A percentile compares a stretch with the other conserved stretches of the same genome.
phyloP scores from a whole-genome alignment of 2,888 invertebrate genomes.

The Hypena proboscidalis region DNA sequence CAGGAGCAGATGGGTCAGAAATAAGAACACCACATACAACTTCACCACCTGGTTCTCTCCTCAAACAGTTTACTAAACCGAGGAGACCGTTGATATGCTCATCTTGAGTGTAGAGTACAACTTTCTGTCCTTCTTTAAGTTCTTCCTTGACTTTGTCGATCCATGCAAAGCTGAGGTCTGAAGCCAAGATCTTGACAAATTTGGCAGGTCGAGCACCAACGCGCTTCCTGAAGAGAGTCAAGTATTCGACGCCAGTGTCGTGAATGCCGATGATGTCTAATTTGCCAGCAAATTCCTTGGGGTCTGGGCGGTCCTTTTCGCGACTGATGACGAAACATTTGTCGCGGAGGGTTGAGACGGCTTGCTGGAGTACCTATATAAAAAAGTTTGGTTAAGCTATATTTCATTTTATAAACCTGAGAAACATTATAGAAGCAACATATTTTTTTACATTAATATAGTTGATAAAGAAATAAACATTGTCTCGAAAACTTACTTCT shows the following conservation, averaged over 20 bases:
- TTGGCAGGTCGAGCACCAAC: conserved; percentile 73
- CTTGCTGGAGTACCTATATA: conserved; percentile 71
- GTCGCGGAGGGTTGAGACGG: conserved; percentile 79
- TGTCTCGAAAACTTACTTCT: conserved; percentile 72
- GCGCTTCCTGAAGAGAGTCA: conserved; percentile 83
- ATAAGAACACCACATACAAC: conserved; percentile 87
- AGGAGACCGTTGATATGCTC: conserved; percentile 91
- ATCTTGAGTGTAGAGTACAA: conserved; percentile 88
- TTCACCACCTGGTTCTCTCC: conserved; percentile 91
- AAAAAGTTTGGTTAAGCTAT: no score
- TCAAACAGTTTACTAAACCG: conserved; percentile 95
- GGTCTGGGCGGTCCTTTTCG: conserved; percentile 81
- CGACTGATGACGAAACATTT: conserved; percentile 87
- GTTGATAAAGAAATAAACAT: no score
- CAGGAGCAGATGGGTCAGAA: conserved; percentile 86
- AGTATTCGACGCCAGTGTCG: conserved; percentile 77
- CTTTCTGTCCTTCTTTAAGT: conserved; percentile 72
- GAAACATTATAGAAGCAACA: no score
- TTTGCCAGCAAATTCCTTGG: conserved; percentile 66
- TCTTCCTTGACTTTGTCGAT: conserved; percentile 79
- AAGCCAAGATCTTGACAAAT: conserved; percentile 72
- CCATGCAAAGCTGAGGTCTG: conserved; percentile 79
- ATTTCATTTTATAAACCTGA: no score
- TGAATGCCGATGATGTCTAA: conserved; percentile 80
- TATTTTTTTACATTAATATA: no score